These are phyloP conservation scores for Timema podura DNA, from an alignment of 2,888 invertebrate genomes.

Conservation along the genomic window DNA sequence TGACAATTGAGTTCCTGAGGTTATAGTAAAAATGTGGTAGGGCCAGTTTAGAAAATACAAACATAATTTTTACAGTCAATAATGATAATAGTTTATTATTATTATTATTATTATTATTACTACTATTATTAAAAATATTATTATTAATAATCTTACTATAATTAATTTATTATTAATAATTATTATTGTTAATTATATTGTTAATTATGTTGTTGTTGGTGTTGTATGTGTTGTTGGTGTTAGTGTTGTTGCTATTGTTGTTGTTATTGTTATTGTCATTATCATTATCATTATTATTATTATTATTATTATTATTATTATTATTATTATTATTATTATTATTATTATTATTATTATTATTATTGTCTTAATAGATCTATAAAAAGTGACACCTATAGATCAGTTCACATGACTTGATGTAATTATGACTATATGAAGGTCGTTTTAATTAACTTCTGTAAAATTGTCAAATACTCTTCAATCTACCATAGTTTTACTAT, in stretches of 20 bases:
- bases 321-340: slow-evolving; percentile 9
- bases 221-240: not conserved
- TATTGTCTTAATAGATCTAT: not conserved
- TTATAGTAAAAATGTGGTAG: no score
- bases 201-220: not conserved
- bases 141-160: not conserved
- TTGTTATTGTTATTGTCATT: not conserved
- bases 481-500: no score
- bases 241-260: not conserved
- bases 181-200: not conserved
- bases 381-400: not conserved
- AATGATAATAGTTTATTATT: not conserved
- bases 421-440: no score
- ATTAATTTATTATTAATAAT: no score
- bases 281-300: not conserved
- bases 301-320: not conserved
- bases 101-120: not conserved
- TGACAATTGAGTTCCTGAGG: no score
- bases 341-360: slow-evolving; percentile 9
- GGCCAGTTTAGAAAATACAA: no score
- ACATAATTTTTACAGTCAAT: no score
- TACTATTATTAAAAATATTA: not conserved
- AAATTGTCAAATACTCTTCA: no score
- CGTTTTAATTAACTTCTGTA: no score
- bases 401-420: no score